Percentiles rank a stretch among this genome's conserved stretches.
These are phyloP conservation scores for Haliclystus octoradiatus DNA, from an alignment of 30 jellyfish, hydroid and myxozoan species.

Conservation along the genomic window DNA sequence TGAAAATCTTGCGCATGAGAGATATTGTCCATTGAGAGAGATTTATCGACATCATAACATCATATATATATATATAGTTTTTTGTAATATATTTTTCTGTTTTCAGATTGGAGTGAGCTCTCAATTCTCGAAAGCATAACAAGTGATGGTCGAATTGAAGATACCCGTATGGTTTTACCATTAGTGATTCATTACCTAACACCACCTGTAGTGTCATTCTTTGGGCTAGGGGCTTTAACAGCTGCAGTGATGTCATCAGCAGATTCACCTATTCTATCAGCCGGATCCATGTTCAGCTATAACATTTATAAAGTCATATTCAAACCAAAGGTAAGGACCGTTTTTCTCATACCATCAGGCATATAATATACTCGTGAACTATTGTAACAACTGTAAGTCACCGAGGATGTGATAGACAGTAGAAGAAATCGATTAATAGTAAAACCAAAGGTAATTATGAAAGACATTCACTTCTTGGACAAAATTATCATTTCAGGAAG, in stretches of 20 bases:
- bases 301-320: slow-evolving; percentile 57
- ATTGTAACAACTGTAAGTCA: neutral
- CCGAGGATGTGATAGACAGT: too few species aligned
- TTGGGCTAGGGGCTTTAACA: slow-evolving; percentile 81
- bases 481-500: too few species aligned
- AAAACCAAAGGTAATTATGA: too few species aligned
- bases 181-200: slow-evolving; percentile 64
- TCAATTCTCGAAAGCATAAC: neutral
- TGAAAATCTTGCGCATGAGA: too few species aligned
- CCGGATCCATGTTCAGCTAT: slow-evolving; percentile 80
- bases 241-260: slow-evolving; percentile 97
- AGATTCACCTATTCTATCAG: slow-evolving; percentile 81
- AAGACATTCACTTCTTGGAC: too few species aligned
- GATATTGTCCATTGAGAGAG: too few species aligned
- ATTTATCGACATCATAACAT: too few species aligned
- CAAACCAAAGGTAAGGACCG: slow-evolving; percentile 50
- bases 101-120: too few species aligned
- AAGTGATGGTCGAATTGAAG: slow-evolving; percentile 20
- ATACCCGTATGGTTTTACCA: slow-evolving; percentile 65
- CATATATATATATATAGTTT: too few species aligned
- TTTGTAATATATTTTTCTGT: too few species aligned
- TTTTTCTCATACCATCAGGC: neutral
- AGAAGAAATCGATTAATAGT: too few species aligned
- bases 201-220: slow-evolving; percentile 81
- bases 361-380: neutral